Evolutionary conservation across 2,797 vertebrate genomes (phyloP).

Genomic region (Enteromius paludinosus): DNA sequence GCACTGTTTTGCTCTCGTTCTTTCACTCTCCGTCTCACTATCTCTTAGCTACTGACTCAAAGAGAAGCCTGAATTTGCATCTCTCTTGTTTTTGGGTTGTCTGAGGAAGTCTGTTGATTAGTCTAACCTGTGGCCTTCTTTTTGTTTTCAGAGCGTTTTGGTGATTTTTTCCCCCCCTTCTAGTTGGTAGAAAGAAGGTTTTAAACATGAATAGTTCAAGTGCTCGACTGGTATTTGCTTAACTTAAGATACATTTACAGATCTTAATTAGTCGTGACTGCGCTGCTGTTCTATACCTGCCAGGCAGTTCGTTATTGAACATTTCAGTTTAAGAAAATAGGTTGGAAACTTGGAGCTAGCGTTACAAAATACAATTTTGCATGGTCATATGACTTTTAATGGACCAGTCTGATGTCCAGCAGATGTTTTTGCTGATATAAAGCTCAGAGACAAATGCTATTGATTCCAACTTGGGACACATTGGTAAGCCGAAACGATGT

Average conservation of each 20-base stretch:
- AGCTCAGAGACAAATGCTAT: background rate
- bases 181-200: constrained; percentile 6
- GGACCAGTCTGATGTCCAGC: background rate
- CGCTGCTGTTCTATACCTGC: background rate
- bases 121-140: constrained; percentile 40
- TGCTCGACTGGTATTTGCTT: constrained; percentile 28
- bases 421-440: constrained; percentile 34
- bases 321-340: background rate
- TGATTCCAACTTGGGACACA: background rate
- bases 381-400: constrained; percentile 16
- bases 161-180: constrained; percentile 15
- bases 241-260: background rate
- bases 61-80: constrained; percentile 43
- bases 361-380: background rate
- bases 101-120: constrained; percentile 58
- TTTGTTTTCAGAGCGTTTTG: constrained; percentile 15
- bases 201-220: constrained; percentile 5
- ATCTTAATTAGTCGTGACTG: constrained; percentile 16
- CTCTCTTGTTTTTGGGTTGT: constrained; percentile 49
- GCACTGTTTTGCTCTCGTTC: constrained; percentile 34
- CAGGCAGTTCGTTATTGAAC: background rate
- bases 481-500: background rate
- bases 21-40: constrained; percentile 34
- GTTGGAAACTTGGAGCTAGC: background rate
- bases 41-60: constrained; percentile 36